Evolutionary conservation across 2,797 vertebrate species (phyloP), one percentile per base, ranked within the genome.

Genomic region (Lagocephalus sceleratus): DNA sequence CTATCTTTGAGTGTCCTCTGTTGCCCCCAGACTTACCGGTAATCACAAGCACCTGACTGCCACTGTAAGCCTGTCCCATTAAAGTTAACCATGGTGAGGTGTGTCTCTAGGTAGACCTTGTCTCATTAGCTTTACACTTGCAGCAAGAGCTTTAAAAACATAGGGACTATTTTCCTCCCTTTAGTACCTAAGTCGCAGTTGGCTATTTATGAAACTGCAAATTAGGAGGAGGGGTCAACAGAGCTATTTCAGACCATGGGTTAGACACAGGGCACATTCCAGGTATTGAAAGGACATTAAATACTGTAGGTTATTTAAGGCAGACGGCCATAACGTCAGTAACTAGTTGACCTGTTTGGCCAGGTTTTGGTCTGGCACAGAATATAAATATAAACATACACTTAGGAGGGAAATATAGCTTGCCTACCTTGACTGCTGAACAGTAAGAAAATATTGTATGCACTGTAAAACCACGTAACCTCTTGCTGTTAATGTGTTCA

Each of bases 211-310:
- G 71, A 84, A 85, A 87, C 79, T 79, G 76, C 76, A 88, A 90
- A 91, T 91, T 85, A 90, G 72, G 68, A 47, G 26, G 73, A 75
- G 79, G 81, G 41, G 20, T 82, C 83, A 78, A 82, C 75, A 64
- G 67, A 73, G 75, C 79, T 88, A 84, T 90, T 87, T 85, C 76
- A 83, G 79, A 82, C 72, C 82, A 73, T 70, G 66, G 86, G 73
- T 83, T 73, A 89, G 88, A 90, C 87, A 71, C 43, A 78, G 65
- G 84, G 85, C 85, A 84, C 74, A 57, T 81, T 87, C 81, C 83
- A 89, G 87, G 88, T 91, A 90, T 90, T 90, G 86, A 90, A 32
- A 60, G 77, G 83, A 80, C 84, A 89, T 90, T 89, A 90, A 78
- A 76, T 72, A 35, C 32, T 35, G 12, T 14, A 74, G 76, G 82